phyloP scores from a whole-genome alignment of 1,140 invertebrate species.

The Formica exsecta region DNA sequence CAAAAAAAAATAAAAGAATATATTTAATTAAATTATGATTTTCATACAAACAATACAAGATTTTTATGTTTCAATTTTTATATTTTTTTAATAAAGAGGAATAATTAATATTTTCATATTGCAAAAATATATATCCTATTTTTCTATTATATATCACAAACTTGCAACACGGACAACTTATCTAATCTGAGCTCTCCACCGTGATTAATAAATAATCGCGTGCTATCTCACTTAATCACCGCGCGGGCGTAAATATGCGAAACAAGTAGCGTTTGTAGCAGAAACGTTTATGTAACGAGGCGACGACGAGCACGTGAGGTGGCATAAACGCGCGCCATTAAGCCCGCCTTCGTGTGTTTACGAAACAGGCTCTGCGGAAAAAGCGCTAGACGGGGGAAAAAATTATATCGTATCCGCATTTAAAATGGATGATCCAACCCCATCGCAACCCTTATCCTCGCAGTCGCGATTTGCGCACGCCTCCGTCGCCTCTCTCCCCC shows the following conservation, averaged over 20 bases:
- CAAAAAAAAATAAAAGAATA: not conserved
- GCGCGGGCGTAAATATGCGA: not conserved
- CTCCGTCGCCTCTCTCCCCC: slow-evolving; percentile 11
- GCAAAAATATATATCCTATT: not conserved
- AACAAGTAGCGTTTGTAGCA: slow-evolving; percentile 19
- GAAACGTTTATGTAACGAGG: slow-evolving; percentile 48
- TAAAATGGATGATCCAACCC: slow-evolving; percentile 51
- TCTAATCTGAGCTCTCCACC: slow-evolving; percentile 6
- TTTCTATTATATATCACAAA: not conserved
- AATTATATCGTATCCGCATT: slow-evolving; percentile 56
- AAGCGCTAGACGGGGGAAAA: slow-evolving; percentile 21
- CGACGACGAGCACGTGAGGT: slow-evolving; percentile 53
- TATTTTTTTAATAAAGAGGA: not conserved
- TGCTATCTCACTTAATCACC: slow-evolving; percentile 52
- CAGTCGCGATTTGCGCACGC: slow-evolving; percentile 42
- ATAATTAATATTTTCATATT: not conserved
- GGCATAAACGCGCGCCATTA: slow-evolving; percentile 68
- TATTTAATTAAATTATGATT: not conserved
- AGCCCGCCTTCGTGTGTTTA: slow-evolving; percentile 35
- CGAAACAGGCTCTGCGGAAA: slow-evolving; percentile 27
- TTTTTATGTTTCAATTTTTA: not conserved
- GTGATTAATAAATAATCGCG: slow-evolving; percentile 5
- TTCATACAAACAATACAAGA: not conserved
- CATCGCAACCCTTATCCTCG: slow-evolving; percentile 58
- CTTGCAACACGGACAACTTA: not conserved